A percentile compares a stretch with the other conserved stretches of the same genome.
These are phyloP conservation scores for Pseudomyrmex sp. DNA, from an alignment of 1,140 invertebrate genomes.

Conservation along the genomic window DNA sequence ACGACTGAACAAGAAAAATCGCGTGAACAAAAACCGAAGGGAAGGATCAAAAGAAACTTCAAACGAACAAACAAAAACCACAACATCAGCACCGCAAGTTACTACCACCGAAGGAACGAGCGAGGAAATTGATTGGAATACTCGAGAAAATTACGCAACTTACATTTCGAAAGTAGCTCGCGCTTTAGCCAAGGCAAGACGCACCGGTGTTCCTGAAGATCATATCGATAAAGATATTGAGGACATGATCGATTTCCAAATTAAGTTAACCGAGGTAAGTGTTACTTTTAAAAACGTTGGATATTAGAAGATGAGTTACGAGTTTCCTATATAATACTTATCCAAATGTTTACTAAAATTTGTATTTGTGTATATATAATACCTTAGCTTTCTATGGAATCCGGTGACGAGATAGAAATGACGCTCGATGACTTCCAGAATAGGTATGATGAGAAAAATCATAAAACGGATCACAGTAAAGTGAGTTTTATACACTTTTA, in stretches of 20 bases:
- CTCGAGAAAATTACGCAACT: background rate
- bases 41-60: background rate
- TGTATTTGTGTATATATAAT: background rate
- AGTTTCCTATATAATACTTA: too few species aligned
- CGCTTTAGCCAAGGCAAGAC: conserved; percentile 34
- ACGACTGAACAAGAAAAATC: background rate
- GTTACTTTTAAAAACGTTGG: background rate
- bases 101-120: background rate
- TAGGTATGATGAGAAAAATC: background rate
- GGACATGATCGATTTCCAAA: conserved; percentile 47
- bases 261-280: conserved; percentile 33
- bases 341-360: background rate
- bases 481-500: conserved; percentile 18
- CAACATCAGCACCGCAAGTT: background rate
- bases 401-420: rapidly evolving
- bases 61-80: background rate
- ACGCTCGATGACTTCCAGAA: conserved; percentile 29
- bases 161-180: conserved; percentile 37
- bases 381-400: background rate
- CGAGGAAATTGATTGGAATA: background rate
- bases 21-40: background rate
- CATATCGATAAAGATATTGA: conserved; percentile 29
- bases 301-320: background rate
- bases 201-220: background rate
- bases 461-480: background rate